Percentiles rank a stretch among this genome's conserved stretches.
These are phyloP conservation scores for Cololabis saira DNA, from an alignment of 2,113 vertebrate species.

Conservation along the genomic window DNA sequence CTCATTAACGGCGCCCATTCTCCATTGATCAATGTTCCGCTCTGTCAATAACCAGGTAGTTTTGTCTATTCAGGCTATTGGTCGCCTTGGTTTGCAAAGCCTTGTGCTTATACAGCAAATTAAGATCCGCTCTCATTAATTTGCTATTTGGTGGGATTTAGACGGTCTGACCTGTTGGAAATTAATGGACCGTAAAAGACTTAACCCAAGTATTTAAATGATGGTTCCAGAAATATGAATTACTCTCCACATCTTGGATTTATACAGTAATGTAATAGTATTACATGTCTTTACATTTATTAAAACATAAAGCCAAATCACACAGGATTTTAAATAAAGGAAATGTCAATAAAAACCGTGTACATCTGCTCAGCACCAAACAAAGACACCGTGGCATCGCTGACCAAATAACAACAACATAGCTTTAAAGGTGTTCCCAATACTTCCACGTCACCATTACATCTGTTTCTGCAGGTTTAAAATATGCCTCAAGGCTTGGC, in stretches of 20 bases:
- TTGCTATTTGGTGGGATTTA: constrained; percentile 19
- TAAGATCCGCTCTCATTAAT: constrained; percentile 52
- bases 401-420: no score
- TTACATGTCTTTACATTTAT: no score
- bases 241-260: not conserved
- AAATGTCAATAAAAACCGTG: no score
- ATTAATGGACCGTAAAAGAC: not conserved
- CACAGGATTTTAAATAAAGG: no score
- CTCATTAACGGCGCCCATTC: constrained; percentile 62
- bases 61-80: constrained; percentile 71
- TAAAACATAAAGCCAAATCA: no score
- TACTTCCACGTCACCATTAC: no score
- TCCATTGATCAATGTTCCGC: constrained; percentile 64
- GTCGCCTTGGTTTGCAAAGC: constrained; percentile 58
- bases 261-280: not conserved
- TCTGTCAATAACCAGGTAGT: constrained; percentile 65
- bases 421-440: no score
- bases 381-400: no score
- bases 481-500: no score
- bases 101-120: constrained; percentile 65
- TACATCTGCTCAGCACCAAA: no score
- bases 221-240: not conserved
- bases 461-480: no score
- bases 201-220: no score
- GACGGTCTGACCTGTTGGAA: constrained; percentile 19